Conservation (phyloP, 2,888 invertebrate species). For the Congeria kusceri region DNA sequence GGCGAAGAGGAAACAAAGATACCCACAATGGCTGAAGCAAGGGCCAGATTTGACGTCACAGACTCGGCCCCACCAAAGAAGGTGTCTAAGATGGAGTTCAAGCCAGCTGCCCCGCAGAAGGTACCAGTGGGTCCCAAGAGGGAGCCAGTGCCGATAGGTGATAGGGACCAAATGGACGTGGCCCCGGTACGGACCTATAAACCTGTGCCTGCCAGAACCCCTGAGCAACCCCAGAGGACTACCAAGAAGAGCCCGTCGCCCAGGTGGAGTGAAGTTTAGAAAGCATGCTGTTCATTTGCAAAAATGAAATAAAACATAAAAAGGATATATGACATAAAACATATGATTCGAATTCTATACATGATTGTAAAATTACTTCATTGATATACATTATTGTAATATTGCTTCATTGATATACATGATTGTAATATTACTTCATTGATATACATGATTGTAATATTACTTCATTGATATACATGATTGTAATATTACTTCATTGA, state of each 20-base stretch:
- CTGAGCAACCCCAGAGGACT: constrained; percentile 27
- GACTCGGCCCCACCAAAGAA: constrained; percentile 56
- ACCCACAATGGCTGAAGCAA: constrained; percentile 74
- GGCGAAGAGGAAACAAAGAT: constrained; percentile 70
- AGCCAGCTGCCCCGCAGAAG: constrained; percentile 53
- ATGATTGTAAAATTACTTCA: too few species aligned
- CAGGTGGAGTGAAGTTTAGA: constrained; percentile 37
- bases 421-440: too few species aligned
- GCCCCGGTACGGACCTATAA: constrained; percentile 47
- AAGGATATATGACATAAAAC: too few species aligned
- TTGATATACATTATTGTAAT: too few species aligned
- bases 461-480: too few species aligned
- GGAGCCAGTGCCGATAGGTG: constrained; percentile 44
- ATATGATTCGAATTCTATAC: too few species aligned
- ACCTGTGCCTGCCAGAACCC: constrained; percentile 35
- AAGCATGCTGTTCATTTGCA: too few species aligned
- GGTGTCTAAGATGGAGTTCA: constrained; percentile 56
- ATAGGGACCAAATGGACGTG: constrained; percentile 53
- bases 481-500: too few species aligned
- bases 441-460: too few species aligned
- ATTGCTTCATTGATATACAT: too few species aligned
- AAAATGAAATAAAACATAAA: too few species aligned
- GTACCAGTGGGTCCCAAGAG: constrained; percentile 35
- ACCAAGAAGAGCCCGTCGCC: constrained; percentile 56
- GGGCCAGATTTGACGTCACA: constrained; percentile 68